These are phyloP conservation scores for Eueremaeus valkanovi DNA, from an alignment of 2,888 invertebrate genomes.

Conservation along the genomic window DNA sequence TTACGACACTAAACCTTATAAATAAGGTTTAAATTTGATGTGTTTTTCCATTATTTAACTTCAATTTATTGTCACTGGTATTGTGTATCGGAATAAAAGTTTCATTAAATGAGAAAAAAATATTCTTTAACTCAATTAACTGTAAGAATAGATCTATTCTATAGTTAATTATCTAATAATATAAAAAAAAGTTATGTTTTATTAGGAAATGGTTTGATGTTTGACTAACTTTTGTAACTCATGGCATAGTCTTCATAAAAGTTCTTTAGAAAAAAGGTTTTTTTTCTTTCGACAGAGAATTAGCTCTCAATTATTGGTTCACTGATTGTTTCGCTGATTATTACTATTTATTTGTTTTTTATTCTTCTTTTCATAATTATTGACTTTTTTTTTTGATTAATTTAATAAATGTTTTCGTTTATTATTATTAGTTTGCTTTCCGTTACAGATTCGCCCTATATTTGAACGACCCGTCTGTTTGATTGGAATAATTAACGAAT, in stretches of 20 bases:
- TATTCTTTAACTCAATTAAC: too few relatives aligned
- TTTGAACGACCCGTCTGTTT: too few relatives aligned
- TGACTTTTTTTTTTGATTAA: neutral
- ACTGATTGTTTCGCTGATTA: constrained; percentile 10
- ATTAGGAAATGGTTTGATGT: neutral
- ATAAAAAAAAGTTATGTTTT: neutral
- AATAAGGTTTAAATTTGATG: neutral
- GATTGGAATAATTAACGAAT: too few relatives aligned
- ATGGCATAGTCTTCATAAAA: neutral
- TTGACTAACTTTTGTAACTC: neutral
- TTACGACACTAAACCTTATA: neutral
- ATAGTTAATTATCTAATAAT: too few relatives aligned
- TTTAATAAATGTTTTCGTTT: neutral
- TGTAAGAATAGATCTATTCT: too few relatives aligned
- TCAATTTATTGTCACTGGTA: neutral
- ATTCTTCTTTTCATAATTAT: neutral
- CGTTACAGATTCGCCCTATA: neutral
- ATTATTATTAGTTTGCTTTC: neutral
- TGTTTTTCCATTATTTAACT: too few relatives aligned
- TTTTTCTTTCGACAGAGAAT: neutral
- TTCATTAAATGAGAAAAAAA: too few relatives aligned
- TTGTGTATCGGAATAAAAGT: neutral
- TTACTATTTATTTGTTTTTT: neutral
- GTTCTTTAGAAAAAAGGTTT: neutral
- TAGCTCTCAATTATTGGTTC: neutral